Conservation (phyloP, 2,113 vertebrate genomes). For the Microcebus jonahi region DNA sequence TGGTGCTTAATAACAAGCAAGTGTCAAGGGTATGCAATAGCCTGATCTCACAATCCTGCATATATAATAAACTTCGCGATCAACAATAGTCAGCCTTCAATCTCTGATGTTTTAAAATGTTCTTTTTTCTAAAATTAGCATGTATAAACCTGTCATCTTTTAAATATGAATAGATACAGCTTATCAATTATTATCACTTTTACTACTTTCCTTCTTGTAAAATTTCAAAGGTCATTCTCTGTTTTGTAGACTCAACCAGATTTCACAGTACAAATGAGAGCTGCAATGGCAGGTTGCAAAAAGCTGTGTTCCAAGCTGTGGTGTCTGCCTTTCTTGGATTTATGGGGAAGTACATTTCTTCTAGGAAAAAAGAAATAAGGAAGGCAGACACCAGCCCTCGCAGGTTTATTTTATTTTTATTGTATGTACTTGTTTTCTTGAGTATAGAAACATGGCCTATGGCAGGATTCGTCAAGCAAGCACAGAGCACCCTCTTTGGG, state of each 20-base stretch:
- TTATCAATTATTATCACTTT: not conserved
- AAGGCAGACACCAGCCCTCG: not conserved
- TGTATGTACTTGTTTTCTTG: not conserved
- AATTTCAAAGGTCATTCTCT: not conserved
- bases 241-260: not conserved
- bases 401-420: not conserved
- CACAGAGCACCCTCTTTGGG: not conserved
- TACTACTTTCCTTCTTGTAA: not conserved
- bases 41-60: not conserved
- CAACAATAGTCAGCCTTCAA: not conserved
- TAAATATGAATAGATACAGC: not conserved
- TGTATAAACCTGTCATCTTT: not conserved
- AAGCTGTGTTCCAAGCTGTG: not conserved
- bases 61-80: not conserved
- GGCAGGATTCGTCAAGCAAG: not conserved
- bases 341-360: not conserved
- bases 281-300: not conserved
- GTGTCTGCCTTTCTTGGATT: not conserved
- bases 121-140: not conserved
- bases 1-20: not conserved
- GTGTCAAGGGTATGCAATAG: not conserved
- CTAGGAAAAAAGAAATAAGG: not conserved
- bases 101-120: not conserved
- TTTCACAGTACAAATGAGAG: not conserved
- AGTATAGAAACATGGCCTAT: not conserved